A percentile compares a stretch with the other conserved stretches of the same genome.
phyloP scores from a whole-genome alignment of 2,113 vertebrate genomes.

The Micronycteris hirsuta region DNA sequence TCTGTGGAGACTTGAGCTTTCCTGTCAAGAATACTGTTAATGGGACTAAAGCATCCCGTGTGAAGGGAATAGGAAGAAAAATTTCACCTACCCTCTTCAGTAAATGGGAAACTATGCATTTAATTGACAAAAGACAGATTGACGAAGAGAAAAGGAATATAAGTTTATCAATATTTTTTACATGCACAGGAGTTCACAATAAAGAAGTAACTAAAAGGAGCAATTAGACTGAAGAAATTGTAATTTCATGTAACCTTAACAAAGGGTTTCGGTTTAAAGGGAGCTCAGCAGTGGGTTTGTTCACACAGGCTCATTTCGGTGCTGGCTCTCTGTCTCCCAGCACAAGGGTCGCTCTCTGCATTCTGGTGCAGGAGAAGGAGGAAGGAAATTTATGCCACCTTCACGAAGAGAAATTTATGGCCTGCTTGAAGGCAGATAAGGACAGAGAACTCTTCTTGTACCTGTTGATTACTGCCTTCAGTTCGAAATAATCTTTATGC shows the following conservation, averaged over 20 bases:
- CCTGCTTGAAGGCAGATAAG: neutral
- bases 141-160: neutral
- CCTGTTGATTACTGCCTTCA: neutral
- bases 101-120: neutral
- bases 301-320: neutral
- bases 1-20: neutral
- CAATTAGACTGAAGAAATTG: neutral
- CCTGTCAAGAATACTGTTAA: neutral
- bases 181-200: neutral
- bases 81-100: neutral
- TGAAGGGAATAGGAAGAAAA: neutral
- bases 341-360: neutral
- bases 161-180: neutral
- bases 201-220: neutral
- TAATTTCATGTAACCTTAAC: neutral
- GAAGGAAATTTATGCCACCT: neutral
- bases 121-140: neutral
- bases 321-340: neutral
- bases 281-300: neutral
- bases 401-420: neutral
- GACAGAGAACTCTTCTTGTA: neutral
- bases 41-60: neutral
- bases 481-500: neutral
- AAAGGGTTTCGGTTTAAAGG: neutral
- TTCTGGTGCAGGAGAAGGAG: neutral